Base-by-base conservation (phyloP, 2,113 vertebrate species). In the Rattus rattus region DNA sequence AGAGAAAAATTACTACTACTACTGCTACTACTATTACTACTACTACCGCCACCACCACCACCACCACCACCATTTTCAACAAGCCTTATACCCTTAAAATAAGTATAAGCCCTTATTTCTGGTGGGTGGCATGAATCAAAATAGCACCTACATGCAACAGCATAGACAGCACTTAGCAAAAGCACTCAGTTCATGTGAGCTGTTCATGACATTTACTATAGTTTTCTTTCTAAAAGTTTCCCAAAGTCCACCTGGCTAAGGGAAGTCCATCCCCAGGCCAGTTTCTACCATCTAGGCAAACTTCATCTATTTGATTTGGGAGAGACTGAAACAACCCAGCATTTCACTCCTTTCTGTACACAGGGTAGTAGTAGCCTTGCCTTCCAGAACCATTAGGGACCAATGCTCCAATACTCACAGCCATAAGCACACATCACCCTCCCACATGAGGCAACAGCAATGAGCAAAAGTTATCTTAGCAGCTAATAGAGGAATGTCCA, bases 271-370 rank as follows among this genome's bases (percentile, higher is more conserved):
- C 52, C 26, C 2, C 5, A 11, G 30, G 8, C 1, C 83, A 24
- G 17, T 63, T 92, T 88, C 79, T 90, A 8, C 22, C 49, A 96
- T 59, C 65, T n/a, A 90, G 10, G 26, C 14, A 69, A 93, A 17
- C 13, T 7, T 75, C 19, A 5, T 54, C 33, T 67, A 33, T 39
- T 75, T 76, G 0, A 0, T 52, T 97, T 54, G 94, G 16, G 7
- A 86, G 54, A 96, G 3, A 93, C 2, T 2, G n/a, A 54, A 88
- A 90, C 9, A 91, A 47, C 0, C 5, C 13, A 88, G 22, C 0
- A 26, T 52, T 20, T 96, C 30, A 30, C 12, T 85, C 49, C 20
- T 87, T 4, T 0, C 36, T 43, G 0, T 17, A 10, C 13, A 28
- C 1, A 14, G 36, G 14, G n/a, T 39, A 54, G 7, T 9, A 52